phyloP scores from a whole-genome alignment of 2,888 invertebrate species.

The Eupithecia centaureata region DNA sequence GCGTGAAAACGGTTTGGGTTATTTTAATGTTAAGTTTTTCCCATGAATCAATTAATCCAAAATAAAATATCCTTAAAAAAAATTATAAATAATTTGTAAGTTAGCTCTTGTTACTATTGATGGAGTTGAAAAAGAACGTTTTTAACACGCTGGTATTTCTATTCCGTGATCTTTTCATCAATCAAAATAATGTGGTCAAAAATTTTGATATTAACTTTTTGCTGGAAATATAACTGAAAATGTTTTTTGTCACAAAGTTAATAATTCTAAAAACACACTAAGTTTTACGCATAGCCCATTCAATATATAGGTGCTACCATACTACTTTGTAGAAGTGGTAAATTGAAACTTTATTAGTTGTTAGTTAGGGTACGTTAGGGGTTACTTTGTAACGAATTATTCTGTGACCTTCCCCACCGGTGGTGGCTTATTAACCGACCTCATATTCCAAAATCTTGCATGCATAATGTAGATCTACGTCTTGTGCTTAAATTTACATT shows the following conservation, averaged over 20 bases:
- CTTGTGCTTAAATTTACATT: conserved; percentile 42
- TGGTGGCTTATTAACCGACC: conserved; percentile 63
- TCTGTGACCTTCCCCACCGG: conserved; percentile 39
- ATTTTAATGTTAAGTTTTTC: too few relatives aligned
- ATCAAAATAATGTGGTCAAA: not conserved
- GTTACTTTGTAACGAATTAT: not conserved
- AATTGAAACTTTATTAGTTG: not conserved
- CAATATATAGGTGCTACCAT: too few relatives aligned
- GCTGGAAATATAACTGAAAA: too few relatives aligned
- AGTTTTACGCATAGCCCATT: too few relatives aligned
- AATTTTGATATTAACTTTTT: too few relatives aligned
- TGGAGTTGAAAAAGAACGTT: not conserved
- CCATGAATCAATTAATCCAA: too few relatives aligned
- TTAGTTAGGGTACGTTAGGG: not conserved
- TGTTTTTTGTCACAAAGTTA: too few relatives aligned
- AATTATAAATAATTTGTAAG: not conserved
- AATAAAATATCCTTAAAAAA: too few relatives aligned
- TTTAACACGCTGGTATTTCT: not conserved
- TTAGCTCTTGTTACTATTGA: not conserved
- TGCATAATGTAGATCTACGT: conserved; percentile 58
- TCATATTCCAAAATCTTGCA: conserved; percentile 75
- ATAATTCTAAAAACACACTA: too few relatives aligned
- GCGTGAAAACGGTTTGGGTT: too few relatives aligned
- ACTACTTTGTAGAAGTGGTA: not conserved
- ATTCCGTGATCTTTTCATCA: not conserved